phyloP scores from a whole-genome alignment of 1,140 invertebrate genomes.

The Nylanderia fulva region DNA sequence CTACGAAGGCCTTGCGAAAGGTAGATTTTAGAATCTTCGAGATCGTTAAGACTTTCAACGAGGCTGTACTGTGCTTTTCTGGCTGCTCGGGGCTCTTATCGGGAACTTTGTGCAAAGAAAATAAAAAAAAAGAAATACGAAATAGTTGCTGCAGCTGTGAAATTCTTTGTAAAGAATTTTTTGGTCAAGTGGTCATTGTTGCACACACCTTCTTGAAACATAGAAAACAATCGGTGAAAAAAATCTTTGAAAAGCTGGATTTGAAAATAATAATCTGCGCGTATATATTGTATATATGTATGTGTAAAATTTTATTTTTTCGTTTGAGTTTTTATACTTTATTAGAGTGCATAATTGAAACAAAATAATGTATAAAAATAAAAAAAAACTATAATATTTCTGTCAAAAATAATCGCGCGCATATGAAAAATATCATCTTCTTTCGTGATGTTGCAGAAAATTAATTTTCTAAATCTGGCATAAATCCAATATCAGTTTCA shows the following conservation, averaged over 20 bases:
- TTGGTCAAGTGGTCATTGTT: constrained; percentile 72
- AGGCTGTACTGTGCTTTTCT: constrained; percentile 46
- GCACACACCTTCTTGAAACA: neutral
- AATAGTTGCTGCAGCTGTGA: constrained; percentile 60
- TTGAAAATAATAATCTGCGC: neutral
- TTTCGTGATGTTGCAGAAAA: neutral
- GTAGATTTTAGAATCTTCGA: constrained; percentile 60
- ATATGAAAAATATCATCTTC: neutral
- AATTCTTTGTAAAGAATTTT: constrained; percentile 67
- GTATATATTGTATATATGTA: neutral
- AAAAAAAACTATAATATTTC: neutral
- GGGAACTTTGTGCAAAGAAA: constrained; percentile 52
- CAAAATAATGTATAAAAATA: neutral
- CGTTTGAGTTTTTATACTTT: neutral
- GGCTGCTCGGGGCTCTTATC: constrained; percentile 60
- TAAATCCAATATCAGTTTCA: neutral
- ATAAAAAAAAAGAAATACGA: constrained; percentile 33
- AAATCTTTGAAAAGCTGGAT: neutral
- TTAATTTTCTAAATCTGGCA: neutral
- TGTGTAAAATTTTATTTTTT: neutral
- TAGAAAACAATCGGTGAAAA: neutral
- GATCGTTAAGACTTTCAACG: constrained; percentile 74
- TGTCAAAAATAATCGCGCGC: neutral
- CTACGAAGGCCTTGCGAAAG: constrained; percentile 49
- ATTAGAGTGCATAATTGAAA: neutral